Evolutionary conservation across 2,113 vertebrate species (phyloP).

Genomic region (Rafetus swinhoei): DNA sequence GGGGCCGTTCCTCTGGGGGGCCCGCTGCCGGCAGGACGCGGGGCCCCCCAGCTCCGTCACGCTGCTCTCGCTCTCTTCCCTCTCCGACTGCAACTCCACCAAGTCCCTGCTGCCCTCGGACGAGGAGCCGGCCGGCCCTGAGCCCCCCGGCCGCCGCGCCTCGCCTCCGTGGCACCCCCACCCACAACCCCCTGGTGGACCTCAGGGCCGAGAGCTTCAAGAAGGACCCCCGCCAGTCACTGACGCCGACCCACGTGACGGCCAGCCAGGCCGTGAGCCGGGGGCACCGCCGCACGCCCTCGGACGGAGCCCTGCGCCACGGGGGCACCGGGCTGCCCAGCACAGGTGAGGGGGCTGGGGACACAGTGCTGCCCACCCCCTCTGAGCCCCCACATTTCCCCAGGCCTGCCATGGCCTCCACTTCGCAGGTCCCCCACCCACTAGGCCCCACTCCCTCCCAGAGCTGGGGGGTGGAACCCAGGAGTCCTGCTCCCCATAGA

Average conservation of each 20-base stretch:
- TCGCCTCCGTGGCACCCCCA: background rate
- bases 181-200: slow-evolving; percentile 87
- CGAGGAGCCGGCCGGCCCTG: slow-evolving; percentile 76
- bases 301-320: slow-evolving; percentile 87
- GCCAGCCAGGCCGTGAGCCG: slow-evolving; percentile 79
- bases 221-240: slow-evolving; percentile 89
- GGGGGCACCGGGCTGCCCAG: slow-evolving; percentile 38
- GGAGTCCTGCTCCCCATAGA: background rate
- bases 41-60: slow-evolving; percentile 85
- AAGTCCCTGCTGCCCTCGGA: slow-evolving; percentile 89
- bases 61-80: slow-evolving; percentile 89
- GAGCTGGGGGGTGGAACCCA: background rate
- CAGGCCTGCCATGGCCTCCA: background rate
- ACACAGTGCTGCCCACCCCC: background rate
- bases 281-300: slow-evolving; percentile 88
- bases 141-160: background rate
- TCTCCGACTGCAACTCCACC: slow-evolving; percentile 93
- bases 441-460: background rate
- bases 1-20: slow-evolving; percentile 47
- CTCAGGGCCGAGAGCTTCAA: slow-evolving; percentile 91
- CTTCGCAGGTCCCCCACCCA: background rate
- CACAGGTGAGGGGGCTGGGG: background rate
- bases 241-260: slow-evolving; percentile 90
- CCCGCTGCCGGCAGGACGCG: slow-evolving; percentile 62
- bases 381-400: background rate